Evolutionary conservation across 2,888 invertebrate species (phyloP).

Genomic region (Octonoba sinensis): DNA sequence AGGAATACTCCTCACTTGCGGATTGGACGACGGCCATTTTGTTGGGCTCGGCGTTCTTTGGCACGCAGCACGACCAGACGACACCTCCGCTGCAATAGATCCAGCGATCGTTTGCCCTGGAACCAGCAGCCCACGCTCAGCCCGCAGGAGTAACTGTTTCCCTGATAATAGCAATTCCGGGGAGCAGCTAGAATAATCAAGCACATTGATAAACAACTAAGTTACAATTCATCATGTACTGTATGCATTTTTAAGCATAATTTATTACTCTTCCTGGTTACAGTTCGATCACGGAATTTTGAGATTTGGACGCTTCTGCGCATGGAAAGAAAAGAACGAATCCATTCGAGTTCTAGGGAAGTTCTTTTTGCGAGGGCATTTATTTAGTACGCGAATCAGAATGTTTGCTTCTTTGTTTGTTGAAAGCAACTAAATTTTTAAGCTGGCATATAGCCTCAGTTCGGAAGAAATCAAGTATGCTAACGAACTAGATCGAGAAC

Average conservation of each 20-base stretch:
- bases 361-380: too few relatives aligned
- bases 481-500: too few relatives aligned
- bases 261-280: too few relatives aligned
- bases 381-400: too few relatives aligned
- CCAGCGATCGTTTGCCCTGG: constrained; percentile 87
- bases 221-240: background rate
- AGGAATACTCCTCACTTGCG: constrained; percentile 35
- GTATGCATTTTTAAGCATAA: background rate
- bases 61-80: constrained; percentile 93
- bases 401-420: too few relatives aligned
- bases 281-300: too few relatives aligned
- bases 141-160: constrained; percentile 88
- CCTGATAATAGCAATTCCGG: constrained; percentile 79
- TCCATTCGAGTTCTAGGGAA: too few relatives aligned
- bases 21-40: constrained; percentile 50
- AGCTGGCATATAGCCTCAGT: too few relatives aligned
- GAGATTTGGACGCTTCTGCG: too few relatives aligned
- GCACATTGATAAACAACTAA: background rate
- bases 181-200: constrained; percentile 70
- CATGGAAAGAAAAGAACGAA: too few relatives aligned
- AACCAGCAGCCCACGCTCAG: constrained; percentile 91
- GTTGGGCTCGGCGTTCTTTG: constrained; percentile 74
- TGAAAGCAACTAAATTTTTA: too few relatives aligned
- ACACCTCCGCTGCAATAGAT: constrained; percentile 92
- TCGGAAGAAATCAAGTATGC: too few relatives aligned